Base-by-base conservation (phyloP, 2,797 vertebrate genomes). In the Protosalanx chinensis region DNA sequence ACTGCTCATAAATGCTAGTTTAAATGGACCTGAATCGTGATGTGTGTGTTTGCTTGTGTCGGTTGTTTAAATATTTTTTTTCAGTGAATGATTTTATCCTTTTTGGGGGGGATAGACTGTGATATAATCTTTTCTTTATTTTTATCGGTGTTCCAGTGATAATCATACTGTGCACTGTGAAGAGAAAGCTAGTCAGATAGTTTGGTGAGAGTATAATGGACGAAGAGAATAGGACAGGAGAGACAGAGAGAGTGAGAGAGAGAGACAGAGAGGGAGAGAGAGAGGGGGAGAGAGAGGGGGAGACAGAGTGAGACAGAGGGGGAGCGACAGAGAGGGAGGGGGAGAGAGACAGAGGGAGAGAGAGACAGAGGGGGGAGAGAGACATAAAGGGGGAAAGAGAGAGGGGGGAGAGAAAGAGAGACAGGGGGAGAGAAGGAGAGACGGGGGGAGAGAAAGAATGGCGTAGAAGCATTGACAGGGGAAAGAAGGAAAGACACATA, bases 21-120 rank as follows among this genome's bases (percentile, higher is more conserved):
- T 23, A 60, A 12, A 60, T 23, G 13, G 16, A 67, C 6, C 18
- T 76, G 10, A 78, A 68, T 73, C 59, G 49, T 76, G 64, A 27
- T 63, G 33, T 41, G 32, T 59, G 70, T 65, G 51, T 23, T 81
- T 81, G 72, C 66, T 70, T 67, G 64, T 77, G 71, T 69, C 75
- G 67, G 51, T 68, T 73, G 81, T 75, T 81, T 20, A 78, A 85
- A 81, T 75, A 70, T 67, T 78, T 84, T 76, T 46, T 69, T 64
- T 65, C 51, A 59, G 35, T 27, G 67, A 74, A 69, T 76, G 78
- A 80, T 86, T 86, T 88, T 76, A 84, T 87, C 83, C 75, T 79
- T 57, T 62, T 69, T 57, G 67, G 76, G 73, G 81, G 76, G 72
- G 79, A 65, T 63, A 76, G 23, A 81, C 78, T 82, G 64, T 79